Conservation (phyloP, 2,797 vertebrate genomes). For the Eptatretus atami region DNA sequence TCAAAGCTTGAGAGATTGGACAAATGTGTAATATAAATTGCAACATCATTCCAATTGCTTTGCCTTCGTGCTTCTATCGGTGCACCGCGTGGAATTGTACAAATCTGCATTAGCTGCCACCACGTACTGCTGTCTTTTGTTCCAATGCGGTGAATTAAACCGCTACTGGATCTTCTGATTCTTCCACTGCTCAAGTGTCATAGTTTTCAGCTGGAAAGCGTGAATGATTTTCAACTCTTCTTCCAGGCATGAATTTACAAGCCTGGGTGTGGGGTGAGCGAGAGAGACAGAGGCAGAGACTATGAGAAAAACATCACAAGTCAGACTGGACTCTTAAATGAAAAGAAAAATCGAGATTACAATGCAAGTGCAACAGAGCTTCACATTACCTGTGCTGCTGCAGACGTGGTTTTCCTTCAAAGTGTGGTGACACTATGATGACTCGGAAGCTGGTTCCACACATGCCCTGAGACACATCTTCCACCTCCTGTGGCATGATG, state of each 20-base stretch:
- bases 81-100: too few species aligned
- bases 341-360: background rate
- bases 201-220: constrained; percentile 55
- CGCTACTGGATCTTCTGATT: constrained; percentile 15
- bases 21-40: too few species aligned
- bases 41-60: too few species aligned
- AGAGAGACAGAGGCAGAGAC: background rate
- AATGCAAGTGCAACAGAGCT: background rate
- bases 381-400: constrained; percentile 41
- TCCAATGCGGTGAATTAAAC: too few species aligned
- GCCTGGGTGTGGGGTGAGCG: constrained; percentile 14
- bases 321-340: background rate
- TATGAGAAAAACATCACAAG: background rate
- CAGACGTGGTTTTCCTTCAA: constrained; percentile 41
- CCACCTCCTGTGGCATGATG: constrained; percentile 24
- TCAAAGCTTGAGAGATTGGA: too few species aligned
- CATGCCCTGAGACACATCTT: constrained; percentile 33
- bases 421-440: constrained; percentile 40
- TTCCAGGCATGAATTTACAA: constrained; percentile 36
- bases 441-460: constrained; percentile 49
- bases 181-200: constrained; percentile 53
- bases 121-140: too few species aligned
- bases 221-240: constrained; percentile 47
- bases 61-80: too few species aligned
- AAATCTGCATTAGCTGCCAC: too few species aligned